Evolutionary conservation across 2,888 invertebrate species (phyloP).

Genomic region (Caenorhabditis wallacei): DNA sequence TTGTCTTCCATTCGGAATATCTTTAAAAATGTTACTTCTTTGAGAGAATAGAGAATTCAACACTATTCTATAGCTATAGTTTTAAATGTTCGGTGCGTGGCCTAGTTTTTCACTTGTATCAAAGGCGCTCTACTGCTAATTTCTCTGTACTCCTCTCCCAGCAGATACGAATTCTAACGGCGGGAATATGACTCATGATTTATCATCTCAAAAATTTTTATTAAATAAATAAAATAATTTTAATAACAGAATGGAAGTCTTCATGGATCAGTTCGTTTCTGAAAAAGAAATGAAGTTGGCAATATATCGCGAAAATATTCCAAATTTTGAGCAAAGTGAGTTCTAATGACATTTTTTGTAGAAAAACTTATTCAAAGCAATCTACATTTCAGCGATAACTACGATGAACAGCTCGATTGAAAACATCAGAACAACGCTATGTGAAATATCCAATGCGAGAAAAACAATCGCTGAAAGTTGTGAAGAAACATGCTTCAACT

Average conservation of each 20-base stretch:
- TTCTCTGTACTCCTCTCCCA: slow-evolving; percentile 41
- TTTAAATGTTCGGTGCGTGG: not conserved
- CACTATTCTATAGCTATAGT: not conserved
- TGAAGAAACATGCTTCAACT: slow-evolving; percentile 18
- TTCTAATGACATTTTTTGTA: not conserved
- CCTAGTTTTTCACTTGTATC: not conserved
- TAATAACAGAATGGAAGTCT: slow-evolving; percentile 22
- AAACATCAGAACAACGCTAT: slow-evolving; percentile 7
- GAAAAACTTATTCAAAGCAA: no score
- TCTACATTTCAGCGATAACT: slow-evolving; percentile 20
- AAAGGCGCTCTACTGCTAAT: slow-evolving; percentile 11
- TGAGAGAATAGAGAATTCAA: no score
- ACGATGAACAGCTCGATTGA: not conserved
- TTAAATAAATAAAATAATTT: no score
- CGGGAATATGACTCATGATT: slow-evolving; percentile 49
- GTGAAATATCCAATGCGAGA: not conserved
- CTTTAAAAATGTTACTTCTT: no score
- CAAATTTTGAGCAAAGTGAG: slow-evolving; percentile 36
- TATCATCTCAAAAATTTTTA: no score
- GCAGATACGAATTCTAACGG: slow-evolving; percentile 15
- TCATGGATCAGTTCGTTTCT: not conserved
- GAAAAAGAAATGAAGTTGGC: slow-evolving; percentile 17
- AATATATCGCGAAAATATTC: slow-evolving; percentile 40
- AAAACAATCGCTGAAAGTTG: slow-evolving; percentile 3
- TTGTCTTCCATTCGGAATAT: slow-evolving; percentile 19